phyloP scores from a whole-genome alignment of 2,113 vertebrate species.

The Microtus richardsoni region DNA sequence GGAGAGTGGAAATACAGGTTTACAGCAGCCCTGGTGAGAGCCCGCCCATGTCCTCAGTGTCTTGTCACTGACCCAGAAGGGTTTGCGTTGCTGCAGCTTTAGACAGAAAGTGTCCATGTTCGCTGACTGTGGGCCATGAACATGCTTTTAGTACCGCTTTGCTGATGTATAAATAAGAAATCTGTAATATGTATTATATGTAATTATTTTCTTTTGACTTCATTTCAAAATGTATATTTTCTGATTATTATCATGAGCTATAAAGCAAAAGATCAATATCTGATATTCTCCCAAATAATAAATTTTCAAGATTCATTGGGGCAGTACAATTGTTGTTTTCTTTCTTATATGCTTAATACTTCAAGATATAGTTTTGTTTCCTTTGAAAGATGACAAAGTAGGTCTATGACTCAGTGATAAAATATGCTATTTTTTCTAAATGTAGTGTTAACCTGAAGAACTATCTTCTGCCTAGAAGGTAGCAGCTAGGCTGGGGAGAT shows the following conservation, averaged over 20 bases:
- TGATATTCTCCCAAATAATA: slow-evolving; percentile 86
- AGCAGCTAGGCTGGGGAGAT: background rate
- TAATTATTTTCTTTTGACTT: slow-evolving; percentile 85
- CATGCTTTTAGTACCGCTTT: slow-evolving; percentile 81
- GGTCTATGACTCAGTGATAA: background rate
- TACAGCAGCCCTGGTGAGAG: slow-evolving; percentile 59
- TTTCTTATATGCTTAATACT: slow-evolving; percentile 61
- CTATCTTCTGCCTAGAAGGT: background rate
- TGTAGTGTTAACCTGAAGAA: background rate
- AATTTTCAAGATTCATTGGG: slow-evolving; percentile 85
- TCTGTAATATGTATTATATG: slow-evolving; percentile 87
- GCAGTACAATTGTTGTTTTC: slow-evolving; percentile 77
- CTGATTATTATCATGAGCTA: slow-evolving; percentile 86
- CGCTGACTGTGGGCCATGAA: slow-evolving; percentile 79
- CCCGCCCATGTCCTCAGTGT: slow-evolving; percentile 15
- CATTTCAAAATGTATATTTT: slow-evolving; percentile 87
- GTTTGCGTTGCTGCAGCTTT: slow-evolving; percentile 81
- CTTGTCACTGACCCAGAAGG: slow-evolving; percentile 64
- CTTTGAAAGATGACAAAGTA: slow-evolving; percentile 38
- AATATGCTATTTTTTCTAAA: background rate
- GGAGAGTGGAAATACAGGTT: slow-evolving; percentile 66
- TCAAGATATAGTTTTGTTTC: slow-evolving; percentile 48
- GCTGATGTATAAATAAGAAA: slow-evolving; percentile 83
- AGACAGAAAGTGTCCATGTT: slow-evolving; percentile 76
- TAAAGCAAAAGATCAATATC: slow-evolving; percentile 80